Evolutionary conservation across 2,888 invertebrate species (phyloP).

Genomic region (Autographa gamma): DNA sequence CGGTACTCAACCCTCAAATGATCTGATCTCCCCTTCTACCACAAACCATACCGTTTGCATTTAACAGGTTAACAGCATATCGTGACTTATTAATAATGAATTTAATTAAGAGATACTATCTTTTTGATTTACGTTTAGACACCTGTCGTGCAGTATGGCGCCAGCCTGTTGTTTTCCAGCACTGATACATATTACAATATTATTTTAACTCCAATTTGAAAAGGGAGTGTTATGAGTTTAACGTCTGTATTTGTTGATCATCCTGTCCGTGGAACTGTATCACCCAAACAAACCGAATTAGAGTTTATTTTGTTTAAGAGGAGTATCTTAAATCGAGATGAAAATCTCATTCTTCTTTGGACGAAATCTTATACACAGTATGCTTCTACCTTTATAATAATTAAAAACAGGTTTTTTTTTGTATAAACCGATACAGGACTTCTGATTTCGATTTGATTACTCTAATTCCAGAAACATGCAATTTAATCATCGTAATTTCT

Average conservation of each 20-base stretch:
- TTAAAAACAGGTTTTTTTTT: background rate
- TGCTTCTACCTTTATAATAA: too few relatives aligned
- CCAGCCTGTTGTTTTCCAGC: constrained; percentile 27
- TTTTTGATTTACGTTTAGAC: constrained; percentile 62
- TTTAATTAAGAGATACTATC: constrained; percentile 76
- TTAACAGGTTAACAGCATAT: constrained; percentile 45
- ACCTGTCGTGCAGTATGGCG: constrained; percentile 78
- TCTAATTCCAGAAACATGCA: too few relatives aligned
- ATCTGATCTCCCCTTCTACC: constrained; percentile 18
- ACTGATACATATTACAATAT: constrained; percentile 5
- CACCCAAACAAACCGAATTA: too few relatives aligned
- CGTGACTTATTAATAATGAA: constrained; percentile 65
- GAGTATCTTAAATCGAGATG: too few relatives aligned
- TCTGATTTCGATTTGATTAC: background rate
- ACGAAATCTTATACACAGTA: too few relatives aligned
- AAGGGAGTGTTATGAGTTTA: background rate
- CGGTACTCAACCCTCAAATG: background rate
- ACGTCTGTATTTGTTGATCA: background rate
- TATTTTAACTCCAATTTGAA: background rate
- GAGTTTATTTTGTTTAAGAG: too few relatives aligned
- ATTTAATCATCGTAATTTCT: too few relatives aligned
- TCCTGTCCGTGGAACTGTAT: too few relatives aligned
- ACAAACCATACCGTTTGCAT: constrained; percentile 20
- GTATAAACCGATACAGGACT: too few relatives aligned
- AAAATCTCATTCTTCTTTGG: too few relatives aligned